phyloP scores from a whole-genome alignment of 2,888 invertebrate genomes.

The Leptopilina myrica region DNA sequence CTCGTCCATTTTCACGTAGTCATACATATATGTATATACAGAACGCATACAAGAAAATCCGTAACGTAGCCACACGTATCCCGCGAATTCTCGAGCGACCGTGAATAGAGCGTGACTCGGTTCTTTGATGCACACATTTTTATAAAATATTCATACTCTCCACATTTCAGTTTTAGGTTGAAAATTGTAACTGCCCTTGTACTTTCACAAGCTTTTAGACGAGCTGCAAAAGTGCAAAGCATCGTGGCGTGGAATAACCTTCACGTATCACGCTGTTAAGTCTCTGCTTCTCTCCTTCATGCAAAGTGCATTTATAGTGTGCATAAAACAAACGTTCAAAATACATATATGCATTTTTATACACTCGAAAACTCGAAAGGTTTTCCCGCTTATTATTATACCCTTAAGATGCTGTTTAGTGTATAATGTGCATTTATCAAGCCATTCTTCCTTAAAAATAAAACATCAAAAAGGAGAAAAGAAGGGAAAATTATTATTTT shows the following conservation, averaged over 20 bases:
- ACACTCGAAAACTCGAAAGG: slow-evolving; percentile 6
- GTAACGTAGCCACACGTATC: slow-evolving; percentile 11
- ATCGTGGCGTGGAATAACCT: slow-evolving; percentile 30
- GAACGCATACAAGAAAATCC: slow-evolving; percentile 10
- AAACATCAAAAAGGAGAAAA: too few relatives aligned
- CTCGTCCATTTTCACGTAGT: slow-evolving; percentile 25
- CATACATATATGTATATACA: neutral
- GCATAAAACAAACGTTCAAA: slow-evolving; percentile 13
- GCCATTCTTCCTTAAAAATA: too few relatives aligned
- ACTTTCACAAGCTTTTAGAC: slow-evolving; percentile 27
- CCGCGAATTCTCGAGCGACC: slow-evolving; percentile 51
- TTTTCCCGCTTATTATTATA: neutral
- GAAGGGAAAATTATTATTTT: too few relatives aligned
- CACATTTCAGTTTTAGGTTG: slow-evolving; percentile 27
- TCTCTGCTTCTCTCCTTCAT: neutral
- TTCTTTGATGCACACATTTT: slow-evolving; percentile 60
- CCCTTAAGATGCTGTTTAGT: too few relatives aligned
- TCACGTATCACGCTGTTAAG: slow-evolving; percentile 20
- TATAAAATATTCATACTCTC: slow-evolving; percentile 61
- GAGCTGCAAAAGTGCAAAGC: slow-evolving; percentile 26
- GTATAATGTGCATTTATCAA: too few relatives aligned
- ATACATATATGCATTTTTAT: slow-evolving; percentile 16
- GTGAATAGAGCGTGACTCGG: slow-evolving; percentile 58
- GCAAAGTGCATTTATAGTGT: slow-evolving; percentile 26
- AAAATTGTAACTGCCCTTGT: slow-evolving; percentile 34